These are phyloP conservation scores for Elaphurus davidianus DNA, from an alignment of 2,113 vertebrate species.

Conservation along the genomic window DNA sequence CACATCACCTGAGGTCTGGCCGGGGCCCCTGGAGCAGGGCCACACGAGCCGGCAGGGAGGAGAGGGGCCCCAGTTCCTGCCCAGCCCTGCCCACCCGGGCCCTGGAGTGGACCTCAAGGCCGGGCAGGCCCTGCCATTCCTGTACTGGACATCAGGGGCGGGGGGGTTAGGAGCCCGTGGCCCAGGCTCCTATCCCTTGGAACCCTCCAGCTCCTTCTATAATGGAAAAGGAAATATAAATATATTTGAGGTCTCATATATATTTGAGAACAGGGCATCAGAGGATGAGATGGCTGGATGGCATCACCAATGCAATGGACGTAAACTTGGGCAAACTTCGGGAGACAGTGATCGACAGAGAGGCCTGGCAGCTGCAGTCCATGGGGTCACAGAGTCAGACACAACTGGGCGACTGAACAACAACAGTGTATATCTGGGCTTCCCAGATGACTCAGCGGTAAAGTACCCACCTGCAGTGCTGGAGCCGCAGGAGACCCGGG, in stretches of 20 bases:
- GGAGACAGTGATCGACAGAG: background rate
- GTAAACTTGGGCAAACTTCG: background rate
- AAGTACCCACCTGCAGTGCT: background rate
- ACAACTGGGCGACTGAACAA: accelerated
- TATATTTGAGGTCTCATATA: background rate
- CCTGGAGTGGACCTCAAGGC: background rate
- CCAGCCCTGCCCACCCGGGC: background rate
- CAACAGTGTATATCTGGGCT: background rate
- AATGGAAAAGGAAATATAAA: background rate
- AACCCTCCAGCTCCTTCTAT: background rate
- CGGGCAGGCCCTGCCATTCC: background rate
- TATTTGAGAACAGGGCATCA: background rate
- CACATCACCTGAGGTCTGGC: background rate
- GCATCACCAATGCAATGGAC: background rate
- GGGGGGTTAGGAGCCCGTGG: too few species aligned
- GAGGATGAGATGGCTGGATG: background rate
- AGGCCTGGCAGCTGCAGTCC: background rate
- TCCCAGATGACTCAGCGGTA: background rate
- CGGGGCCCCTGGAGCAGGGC: too few species aligned
- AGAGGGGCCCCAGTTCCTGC: background rate
- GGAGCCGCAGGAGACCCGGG: background rate
- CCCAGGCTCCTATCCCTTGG: background rate
- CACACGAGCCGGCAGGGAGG: accelerated
- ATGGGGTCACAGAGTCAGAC: accelerated
- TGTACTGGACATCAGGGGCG: accelerated